Conservation (phyloP, 2,113 vertebrate genomes). For the Grammomys dolichurus region DNA sequence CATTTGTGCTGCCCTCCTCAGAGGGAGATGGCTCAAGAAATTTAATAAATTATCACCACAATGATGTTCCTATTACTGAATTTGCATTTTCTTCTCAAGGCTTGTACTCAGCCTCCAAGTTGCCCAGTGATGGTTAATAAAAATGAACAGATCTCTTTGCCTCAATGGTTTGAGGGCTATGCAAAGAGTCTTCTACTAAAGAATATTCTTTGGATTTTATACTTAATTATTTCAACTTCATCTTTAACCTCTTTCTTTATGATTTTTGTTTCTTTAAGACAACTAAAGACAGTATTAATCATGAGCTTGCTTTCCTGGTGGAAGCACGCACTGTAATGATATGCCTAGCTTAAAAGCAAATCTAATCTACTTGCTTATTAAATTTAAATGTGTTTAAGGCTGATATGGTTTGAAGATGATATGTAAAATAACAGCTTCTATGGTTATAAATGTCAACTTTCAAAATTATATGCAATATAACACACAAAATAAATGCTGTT, state of each 20-base stretch:
- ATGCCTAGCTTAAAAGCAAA: constrained; percentile 91
- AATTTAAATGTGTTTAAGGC: constrained; percentile 93
- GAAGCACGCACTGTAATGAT: constrained; percentile 86
- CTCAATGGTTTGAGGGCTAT: background rate
- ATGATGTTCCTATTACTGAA: constrained; percentile 78
- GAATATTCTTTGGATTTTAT: constrained; percentile 59
- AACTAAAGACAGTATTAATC: constrained; percentile 84
- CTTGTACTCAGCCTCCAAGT: constrained; percentile 52
- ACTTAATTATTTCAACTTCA: constrained; percentile 80
- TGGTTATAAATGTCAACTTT: constrained; percentile 90
- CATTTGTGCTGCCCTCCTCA: constrained; percentile 59
- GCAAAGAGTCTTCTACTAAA: background rate
- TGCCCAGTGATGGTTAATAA: constrained; percentile 61
- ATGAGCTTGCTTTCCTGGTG: constrained; percentile 75
- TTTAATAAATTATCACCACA: constrained; percentile 83
- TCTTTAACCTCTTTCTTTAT: constrained; percentile 73
- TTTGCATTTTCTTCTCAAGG: constrained; percentile 76
- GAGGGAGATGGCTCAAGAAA: constrained; percentile 75
- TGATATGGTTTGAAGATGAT: constrained; percentile 90
- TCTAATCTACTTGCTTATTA: constrained; percentile 92
- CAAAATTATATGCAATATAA: constrained; percentile 90
- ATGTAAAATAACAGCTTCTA: constrained; percentile 90
- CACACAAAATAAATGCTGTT: constrained; percentile 89
- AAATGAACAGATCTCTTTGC: constrained; percentile 29
- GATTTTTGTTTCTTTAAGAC: constrained; percentile 85